Percentiles rank a stretch among this genome's conserved stretches.
phyloP scores from a whole-genome alignment of 2,888 invertebrate species.

The Eupsilia transversa region DNA sequence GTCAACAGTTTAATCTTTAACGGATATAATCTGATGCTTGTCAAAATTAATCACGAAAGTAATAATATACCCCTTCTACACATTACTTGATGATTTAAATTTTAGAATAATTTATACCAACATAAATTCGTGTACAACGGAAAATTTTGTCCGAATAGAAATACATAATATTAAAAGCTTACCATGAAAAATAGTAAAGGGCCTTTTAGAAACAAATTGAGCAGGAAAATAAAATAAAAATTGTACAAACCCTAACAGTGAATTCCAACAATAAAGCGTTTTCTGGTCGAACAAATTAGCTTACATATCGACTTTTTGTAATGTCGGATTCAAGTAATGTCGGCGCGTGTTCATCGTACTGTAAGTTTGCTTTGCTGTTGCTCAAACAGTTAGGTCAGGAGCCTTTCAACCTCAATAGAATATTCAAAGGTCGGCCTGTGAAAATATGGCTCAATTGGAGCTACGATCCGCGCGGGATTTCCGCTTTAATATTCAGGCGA shows the following conservation, averaged over 20 bases:
- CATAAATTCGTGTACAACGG: neutral
- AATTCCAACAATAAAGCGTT: slow-evolving; percentile 20
- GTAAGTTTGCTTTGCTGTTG: slow-evolving; percentile 72
- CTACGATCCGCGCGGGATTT: slow-evolving; percentile 82
- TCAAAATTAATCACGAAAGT: slow-evolving; percentile 73
- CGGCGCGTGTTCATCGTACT: slow-evolving; percentile 67
- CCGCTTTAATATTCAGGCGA: slow-evolving; percentile 87
- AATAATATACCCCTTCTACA: no score
- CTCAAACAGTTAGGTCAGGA: slow-evolving; percentile 78
- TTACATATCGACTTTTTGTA: slow-evolving; percentile 61
- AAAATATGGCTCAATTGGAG: slow-evolving; percentile 87
- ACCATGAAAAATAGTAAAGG: slow-evolving; percentile 7
- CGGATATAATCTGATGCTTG: slow-evolving; percentile 77
- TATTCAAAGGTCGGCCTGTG: slow-evolving; percentile 85
- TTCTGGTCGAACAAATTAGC: slow-evolving; percentile 49
- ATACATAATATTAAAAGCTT: slow-evolving; percentile 8
- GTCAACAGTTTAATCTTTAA: slow-evolving; percentile 82
- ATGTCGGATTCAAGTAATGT: slow-evolving; percentile 54
- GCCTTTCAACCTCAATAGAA: slow-evolving; percentile 85
- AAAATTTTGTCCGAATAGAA: neutral
- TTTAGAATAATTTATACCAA: neutral
- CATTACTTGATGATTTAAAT: no score
- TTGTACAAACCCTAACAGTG: slow-evolving; percentile 19
- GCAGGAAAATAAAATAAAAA: neutral
- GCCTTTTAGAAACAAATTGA: slow-evolving; percentile 19